A percentile compares a stretch with the other conserved stretches of the same genome.
These are phyloP conservation scores for Tetrao urogallus DNA, from an alignment of 2,113 vertebrate genomes.

Conservation along the genomic window DNA sequence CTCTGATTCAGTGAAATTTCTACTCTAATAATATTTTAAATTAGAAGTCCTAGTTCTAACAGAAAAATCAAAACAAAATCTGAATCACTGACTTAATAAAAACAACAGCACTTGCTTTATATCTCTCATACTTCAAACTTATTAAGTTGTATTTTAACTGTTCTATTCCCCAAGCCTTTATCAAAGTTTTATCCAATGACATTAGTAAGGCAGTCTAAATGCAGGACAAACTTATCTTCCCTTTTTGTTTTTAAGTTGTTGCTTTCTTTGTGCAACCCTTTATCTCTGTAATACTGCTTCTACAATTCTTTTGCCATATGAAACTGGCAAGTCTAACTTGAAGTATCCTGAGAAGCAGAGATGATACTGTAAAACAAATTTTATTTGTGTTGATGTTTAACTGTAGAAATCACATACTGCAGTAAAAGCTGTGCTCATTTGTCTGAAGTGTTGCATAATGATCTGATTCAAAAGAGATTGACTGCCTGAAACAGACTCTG, in stretches of 20 bases:
- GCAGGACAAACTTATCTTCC: background rate
- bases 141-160: conserved; percentile 13
- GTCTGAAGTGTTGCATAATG: background rate
- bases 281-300: background rate
- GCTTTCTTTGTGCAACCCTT: background rate
- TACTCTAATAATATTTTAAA: background rate
- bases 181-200: background rate
- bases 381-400: conserved; percentile 13
- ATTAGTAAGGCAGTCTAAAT: background rate
- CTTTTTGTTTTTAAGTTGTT: background rate
- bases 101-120: background rate
- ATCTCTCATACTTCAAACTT: background rate
- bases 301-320: background rate
- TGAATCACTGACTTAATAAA: conserved; percentile 16
- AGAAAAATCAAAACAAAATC: conserved; percentile 11
- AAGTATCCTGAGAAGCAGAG: background rate
- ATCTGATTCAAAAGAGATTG: background rate
- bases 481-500: background rate
- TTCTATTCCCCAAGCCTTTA: background rate
- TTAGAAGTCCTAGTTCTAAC: background rate
- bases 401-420: background rate
- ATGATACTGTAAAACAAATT: background rate
- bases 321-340: background rate
- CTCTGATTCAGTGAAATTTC: background rate
- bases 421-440: background rate